Conservation (phyloP, 2,113 vertebrate genomes). For the Centropristis striata region DNA sequence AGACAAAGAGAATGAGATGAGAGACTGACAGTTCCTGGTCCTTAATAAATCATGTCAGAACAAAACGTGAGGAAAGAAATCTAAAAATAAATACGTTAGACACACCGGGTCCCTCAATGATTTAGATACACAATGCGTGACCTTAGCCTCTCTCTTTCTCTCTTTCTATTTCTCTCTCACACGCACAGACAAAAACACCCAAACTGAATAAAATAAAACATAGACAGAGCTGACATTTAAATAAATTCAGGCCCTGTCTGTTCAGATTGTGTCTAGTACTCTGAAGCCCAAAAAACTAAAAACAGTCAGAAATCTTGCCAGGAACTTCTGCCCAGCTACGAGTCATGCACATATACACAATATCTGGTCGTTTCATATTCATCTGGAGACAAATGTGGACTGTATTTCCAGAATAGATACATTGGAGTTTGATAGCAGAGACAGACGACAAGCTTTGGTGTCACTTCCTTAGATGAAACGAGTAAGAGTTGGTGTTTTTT, state of each 20-base stretch:
- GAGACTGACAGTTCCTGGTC: conserved; percentile 8
- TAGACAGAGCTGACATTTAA: conserved; percentile 28
- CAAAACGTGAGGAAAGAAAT: conserved; percentile 13
- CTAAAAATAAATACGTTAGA: conserved; percentile 28
- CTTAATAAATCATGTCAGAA: conserved; percentile 44
- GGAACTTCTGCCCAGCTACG: neutral
- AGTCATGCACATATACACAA: neutral
- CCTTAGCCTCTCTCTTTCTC: neutral
- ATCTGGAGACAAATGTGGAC: neutral
- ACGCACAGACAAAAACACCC: neutral
- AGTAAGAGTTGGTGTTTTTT: neutral
- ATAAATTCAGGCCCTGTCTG: neutral
- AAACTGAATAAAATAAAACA: conserved; percentile 9
- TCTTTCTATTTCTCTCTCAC: too few relatives aligned
- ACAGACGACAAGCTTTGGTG: neutral
- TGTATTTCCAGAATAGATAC: neutral
- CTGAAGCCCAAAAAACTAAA: neutral
- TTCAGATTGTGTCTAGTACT: neutral
- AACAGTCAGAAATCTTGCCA: conserved; percentile 11
- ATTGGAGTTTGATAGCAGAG: neutral
- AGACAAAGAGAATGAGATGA: conserved; percentile 27
- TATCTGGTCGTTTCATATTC: neutral
- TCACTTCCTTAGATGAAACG: conserved; percentile 2
- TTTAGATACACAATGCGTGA: conserved; percentile 5
- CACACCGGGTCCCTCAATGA: conserved; percentile 8